A percentile compares a stretch with the other conserved stretches of the same genome.
Conservation (phyloP, 2,888 invertebrate species). For the Papilio protenor region DNA sequence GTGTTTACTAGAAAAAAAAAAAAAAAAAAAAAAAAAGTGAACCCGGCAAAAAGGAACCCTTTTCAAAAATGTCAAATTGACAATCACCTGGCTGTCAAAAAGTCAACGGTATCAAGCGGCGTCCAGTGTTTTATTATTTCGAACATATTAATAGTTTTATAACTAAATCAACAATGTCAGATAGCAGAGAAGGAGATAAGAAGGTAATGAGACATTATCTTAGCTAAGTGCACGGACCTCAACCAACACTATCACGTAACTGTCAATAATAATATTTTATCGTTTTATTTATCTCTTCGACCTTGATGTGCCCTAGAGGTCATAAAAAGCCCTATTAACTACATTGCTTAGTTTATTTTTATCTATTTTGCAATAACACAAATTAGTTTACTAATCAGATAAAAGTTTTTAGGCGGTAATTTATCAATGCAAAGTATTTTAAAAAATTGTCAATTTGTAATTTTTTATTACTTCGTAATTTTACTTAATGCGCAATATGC, state of each 20-base stretch:
- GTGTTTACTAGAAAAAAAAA: too few relatives aligned
- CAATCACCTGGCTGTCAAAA: constrained; percentile 39
- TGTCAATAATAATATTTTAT: constrained; percentile 51
- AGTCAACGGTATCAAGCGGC: neutral
- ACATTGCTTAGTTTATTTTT: neutral
- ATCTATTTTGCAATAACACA: neutral
- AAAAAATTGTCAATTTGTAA: neutral
- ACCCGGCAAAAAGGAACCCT: neutral
- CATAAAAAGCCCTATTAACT: constrained; percentile 48
- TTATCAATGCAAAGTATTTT: neutral
- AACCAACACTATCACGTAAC: constrained; percentile 50
- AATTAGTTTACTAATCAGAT: neutral
- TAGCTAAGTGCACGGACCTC: constrained; percentile 51
- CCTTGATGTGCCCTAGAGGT: constrained; percentile 72
- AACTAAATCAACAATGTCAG: constrained; percentile 66
- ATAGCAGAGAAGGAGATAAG: constrained; percentile 68
- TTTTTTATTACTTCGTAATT: neutral
- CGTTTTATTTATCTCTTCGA: constrained; percentile 64
- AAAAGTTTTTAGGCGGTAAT: neutral
- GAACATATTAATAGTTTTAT: constrained; percentile 46
- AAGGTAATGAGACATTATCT: constrained; percentile 72
- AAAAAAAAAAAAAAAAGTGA: too few relatives aligned
- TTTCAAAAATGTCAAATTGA: constrained; percentile 9
- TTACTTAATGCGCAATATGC: neutral
- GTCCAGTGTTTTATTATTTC: constrained; percentile 8